These are phyloP conservation scores for Drosophila multiciliata DNA, from an alignment of 2,888 invertebrate genomes.

Conservation along the genomic window DNA sequence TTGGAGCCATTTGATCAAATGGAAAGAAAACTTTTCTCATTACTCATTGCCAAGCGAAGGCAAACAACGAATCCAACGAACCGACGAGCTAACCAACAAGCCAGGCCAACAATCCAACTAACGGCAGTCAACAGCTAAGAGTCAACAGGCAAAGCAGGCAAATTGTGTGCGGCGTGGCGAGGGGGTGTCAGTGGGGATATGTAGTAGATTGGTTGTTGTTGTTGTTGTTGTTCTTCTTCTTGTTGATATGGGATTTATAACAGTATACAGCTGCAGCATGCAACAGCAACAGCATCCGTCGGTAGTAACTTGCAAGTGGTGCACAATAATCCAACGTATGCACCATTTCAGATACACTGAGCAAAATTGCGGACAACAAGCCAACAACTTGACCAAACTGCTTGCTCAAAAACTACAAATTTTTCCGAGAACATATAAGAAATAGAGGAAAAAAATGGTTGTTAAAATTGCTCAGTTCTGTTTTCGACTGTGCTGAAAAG, in stretches of 20 bases:
- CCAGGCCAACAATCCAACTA: slow-evolving; percentile 63
- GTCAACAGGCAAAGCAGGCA: slow-evolving; percentile 57
- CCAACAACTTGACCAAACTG: neutral
- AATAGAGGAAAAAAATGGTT: neutral
- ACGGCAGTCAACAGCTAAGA: slow-evolving; percentile 76
- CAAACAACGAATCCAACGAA: slow-evolving; percentile 66
- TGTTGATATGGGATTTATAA: slow-evolving; percentile 70
- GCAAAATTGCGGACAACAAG: slow-evolving; percentile 1
- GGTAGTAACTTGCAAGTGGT: slow-evolving; percentile 58
- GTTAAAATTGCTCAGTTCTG: neutral
- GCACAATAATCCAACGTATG: slow-evolving; percentile 74
- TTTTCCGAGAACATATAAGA: neutral
- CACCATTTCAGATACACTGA: slow-evolving; percentile 33
- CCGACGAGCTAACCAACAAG: slow-evolving; percentile 32
- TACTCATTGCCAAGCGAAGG: slow-evolving; percentile 76
- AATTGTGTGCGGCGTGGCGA: neutral
- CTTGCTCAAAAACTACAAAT: neutral
- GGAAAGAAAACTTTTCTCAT: slow-evolving; percentile 80
- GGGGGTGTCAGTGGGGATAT: neutral
- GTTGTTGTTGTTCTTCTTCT: neutral
- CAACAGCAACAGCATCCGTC: slow-evolving; percentile 41
- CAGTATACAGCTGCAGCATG: slow-evolving; percentile 66
- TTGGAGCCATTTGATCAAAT: slow-evolving; percentile 74
- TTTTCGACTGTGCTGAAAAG: neutral
- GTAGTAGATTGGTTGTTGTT: neutral